phyloP scores from a whole-genome alignment of 1,140 invertebrate species.

The Halesus radiatus region DNA sequence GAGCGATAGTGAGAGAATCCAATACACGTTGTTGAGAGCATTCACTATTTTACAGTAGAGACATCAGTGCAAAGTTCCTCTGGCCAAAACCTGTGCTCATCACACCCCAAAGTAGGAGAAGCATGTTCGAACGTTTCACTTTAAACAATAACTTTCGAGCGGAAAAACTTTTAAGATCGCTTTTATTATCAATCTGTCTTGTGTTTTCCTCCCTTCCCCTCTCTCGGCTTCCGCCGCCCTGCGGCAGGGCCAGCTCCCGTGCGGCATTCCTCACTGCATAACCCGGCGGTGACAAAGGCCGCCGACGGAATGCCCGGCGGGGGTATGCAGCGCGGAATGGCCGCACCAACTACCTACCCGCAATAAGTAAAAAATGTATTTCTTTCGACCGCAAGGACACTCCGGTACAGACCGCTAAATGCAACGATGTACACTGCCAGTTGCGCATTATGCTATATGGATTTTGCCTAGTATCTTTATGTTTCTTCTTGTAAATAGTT shows the following conservation, averaged over 20 bases:
- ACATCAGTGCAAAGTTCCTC: too few species aligned
- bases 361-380: conserved; percentile 19
- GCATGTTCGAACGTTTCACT: background rate
- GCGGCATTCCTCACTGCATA: conserved; percentile 13
- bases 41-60: too few species aligned
- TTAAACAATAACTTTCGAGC: background rate
- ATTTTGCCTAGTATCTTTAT: too few species aligned
- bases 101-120: too few species aligned
- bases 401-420: background rate
- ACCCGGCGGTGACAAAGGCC: conserved; percentile 3
- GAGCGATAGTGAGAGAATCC: too few species aligned
- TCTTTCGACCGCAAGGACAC: background rate
- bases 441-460: too few species aligned
- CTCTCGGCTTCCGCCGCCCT: background rate
- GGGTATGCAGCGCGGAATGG: background rate
- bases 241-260: background rate
- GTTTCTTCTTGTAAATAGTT: too few species aligned
- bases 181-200: background rate
- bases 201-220: background rate
- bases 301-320: conserved; percentile 17
- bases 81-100: too few species aligned
- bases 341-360: background rate
- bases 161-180: conserved; percentile 2
- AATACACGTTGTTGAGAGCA: too few species aligned
- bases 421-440: background rate